phyloP scores from a whole-genome alignment of 1,140 invertebrate species.

The Sarcophaga peregrina region DNA sequence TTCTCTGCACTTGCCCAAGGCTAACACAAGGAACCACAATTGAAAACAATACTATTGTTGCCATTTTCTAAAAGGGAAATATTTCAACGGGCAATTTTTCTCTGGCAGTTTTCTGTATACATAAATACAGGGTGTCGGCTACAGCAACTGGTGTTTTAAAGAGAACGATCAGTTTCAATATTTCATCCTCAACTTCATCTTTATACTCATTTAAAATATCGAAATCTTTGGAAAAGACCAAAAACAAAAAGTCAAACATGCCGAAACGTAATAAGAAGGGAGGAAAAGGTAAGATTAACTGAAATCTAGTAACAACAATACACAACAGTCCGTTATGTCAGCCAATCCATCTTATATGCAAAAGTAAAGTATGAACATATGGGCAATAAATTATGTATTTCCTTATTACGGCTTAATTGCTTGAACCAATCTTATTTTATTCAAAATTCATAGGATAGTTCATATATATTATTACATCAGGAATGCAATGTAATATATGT shows the following conservation, averaged over 20 bases:
- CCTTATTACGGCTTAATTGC: too few species aligned
- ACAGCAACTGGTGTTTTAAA: neutral
- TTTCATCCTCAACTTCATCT: constrained; percentile 32
- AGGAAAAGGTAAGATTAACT: constrained; percentile 59
- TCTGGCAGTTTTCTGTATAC: neutral
- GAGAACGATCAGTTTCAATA: neutral
- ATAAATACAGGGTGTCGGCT: constrained; percentile 4
- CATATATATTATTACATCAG: too few species aligned
- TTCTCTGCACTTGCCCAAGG: constrained; percentile 1
- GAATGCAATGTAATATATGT: too few species aligned
- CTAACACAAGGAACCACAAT: neutral
- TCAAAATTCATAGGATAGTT: neutral
- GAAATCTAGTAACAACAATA: too few species aligned
- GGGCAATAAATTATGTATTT: too few species aligned
- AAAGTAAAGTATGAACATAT: too few species aligned
- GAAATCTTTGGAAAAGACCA: constrained; percentile 37
- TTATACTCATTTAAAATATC: constrained; percentile 45
- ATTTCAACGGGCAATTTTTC: neutral
- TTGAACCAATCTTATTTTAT: neutral
- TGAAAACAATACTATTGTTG: neutral
- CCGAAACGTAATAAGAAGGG: constrained; percentile 63
- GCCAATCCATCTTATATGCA: too few species aligned
- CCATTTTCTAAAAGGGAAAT: neutral
- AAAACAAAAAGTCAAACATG: constrained; percentile 50
- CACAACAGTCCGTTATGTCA: too few species aligned